Base-by-base conservation (phyloP, 2,888 invertebrate genomes). In the Drosophila atripex region DNA sequence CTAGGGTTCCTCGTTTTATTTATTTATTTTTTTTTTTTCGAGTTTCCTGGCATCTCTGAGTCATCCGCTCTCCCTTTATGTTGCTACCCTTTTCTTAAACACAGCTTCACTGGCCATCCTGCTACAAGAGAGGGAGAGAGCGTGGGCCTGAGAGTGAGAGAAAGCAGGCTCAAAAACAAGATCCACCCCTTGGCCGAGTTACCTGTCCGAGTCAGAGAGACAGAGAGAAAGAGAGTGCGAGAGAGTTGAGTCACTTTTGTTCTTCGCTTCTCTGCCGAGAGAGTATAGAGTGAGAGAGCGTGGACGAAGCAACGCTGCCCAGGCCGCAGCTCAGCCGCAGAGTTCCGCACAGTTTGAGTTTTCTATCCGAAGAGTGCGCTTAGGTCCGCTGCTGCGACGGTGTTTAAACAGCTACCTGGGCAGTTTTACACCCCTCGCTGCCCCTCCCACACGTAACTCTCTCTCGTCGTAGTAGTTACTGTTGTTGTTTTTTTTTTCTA, bases 311-410 rank as follows among this genome's bases (percentile, higher is more conserved):
- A 28, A 28, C 3, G n/a, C 12, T 21, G 21, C 11, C 11, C 43
- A 35, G 35, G 58, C 77, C 63, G 51, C 61, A 70, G 68, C 75
- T 75, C 77, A 78, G 70, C 63, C 64, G 45, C 51, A 58, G 43
- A 43, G 43, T 43, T 43, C 43, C 43, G 43, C 43, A 21, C 85
- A 87, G 89, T 89, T 89, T 79, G 76, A 82, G 87, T 88, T 88
- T 83, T 90, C 80, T 80, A 86, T 85, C 77, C 90, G 89, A 90
- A 88, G 89, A 80, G 88, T 85, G 77, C 89, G 89, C 83, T 87
- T 84, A 85, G 88, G 89, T 88, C 78, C 75, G 86, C 85, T 78
- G 89, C 80, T 84, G 87, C 76, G 79, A 89, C 88, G 86, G 89
- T 84, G 84, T 88, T 74, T 78, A 52, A 65, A 52, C 59, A 64